Evolutionary conservation across 2,888 invertebrate genomes (phyloP).

Genomic region (Malacosoma neustria): DNA sequence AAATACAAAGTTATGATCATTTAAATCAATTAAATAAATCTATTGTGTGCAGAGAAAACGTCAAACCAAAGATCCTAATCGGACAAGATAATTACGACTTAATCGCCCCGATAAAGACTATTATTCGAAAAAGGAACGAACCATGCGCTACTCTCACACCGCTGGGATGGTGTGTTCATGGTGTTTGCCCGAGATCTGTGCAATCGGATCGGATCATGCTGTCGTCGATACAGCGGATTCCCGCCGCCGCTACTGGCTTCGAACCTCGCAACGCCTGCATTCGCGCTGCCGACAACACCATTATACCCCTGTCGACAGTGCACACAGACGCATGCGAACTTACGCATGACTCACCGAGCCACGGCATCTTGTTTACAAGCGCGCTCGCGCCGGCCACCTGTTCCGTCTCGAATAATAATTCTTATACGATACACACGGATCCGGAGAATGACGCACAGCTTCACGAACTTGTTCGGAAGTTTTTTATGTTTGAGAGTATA

Average conservation of each 20-base stretch:
- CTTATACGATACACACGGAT: too few relatives aligned
- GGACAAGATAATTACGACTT: background rate
- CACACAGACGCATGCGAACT: background rate
- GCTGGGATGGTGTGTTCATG: background rate
- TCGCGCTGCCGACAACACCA: too few relatives aligned
- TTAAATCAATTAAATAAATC: too few relatives aligned
- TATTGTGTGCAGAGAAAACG: background rate
- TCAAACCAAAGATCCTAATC: background rate
- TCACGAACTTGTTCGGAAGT: background rate
- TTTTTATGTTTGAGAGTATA: background rate
- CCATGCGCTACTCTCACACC: background rate
- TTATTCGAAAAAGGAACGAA: background rate
- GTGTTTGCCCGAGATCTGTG: too few relatives aligned
- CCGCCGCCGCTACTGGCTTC: too few relatives aligned
- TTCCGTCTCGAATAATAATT: too few relatives aligned
- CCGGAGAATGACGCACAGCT: too few relatives aligned
- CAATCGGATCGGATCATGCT: too few relatives aligned
- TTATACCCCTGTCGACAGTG: too few relatives aligned
- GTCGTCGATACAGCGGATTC: too few relatives aligned
- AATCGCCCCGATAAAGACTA: background rate
- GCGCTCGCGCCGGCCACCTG: slow-evolving; percentile 6
- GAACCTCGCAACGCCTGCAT: too few relatives aligned
- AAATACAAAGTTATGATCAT: background rate
- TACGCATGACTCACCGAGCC: background rate
- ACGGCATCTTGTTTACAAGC: background rate